Percentiles rank a stretch among this genome's conserved stretches.
Conservation (phyloP, 2,113 vertebrate species). For the Murina feae region DNA sequence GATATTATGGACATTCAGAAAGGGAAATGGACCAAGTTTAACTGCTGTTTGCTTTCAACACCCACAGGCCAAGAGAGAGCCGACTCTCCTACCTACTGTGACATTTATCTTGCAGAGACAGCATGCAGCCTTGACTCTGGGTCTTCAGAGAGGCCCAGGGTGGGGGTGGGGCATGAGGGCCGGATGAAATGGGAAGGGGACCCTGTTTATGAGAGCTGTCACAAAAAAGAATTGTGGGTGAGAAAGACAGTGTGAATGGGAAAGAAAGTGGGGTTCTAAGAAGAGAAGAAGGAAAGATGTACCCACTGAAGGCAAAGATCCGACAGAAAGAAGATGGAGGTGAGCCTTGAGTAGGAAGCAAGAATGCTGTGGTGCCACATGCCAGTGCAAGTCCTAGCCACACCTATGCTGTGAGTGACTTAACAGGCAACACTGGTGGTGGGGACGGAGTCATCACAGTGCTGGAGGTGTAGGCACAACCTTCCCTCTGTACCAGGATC, state of each 20-base stretch:
- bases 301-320: background rate
- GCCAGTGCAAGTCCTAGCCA: background rate
- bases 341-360: background rate
- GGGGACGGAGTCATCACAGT: fast-evolving
- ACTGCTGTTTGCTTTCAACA: background rate
- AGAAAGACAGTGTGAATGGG: background rate
- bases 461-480: background rate
- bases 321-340: background rate
- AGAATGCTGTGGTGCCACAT: background rate
- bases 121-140: background rate
- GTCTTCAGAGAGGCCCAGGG: background rate
- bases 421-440: background rate
- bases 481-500: background rate
- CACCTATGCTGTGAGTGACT: too few relatives aligned
- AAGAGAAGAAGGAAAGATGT: background rate
- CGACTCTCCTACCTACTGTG: background rate
- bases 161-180: fast-evolving
- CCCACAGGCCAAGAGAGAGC: background rate
- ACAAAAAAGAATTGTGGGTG: too few relatives aligned
- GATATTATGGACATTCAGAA: background rate
- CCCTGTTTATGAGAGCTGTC: background rate
- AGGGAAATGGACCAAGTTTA: background rate
- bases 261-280: background rate
- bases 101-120: background rate
- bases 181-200: background rate